Base-by-base conservation (phyloP, 92 coral and sea anemone species). In the Chrysogorgia sp. region DNA sequence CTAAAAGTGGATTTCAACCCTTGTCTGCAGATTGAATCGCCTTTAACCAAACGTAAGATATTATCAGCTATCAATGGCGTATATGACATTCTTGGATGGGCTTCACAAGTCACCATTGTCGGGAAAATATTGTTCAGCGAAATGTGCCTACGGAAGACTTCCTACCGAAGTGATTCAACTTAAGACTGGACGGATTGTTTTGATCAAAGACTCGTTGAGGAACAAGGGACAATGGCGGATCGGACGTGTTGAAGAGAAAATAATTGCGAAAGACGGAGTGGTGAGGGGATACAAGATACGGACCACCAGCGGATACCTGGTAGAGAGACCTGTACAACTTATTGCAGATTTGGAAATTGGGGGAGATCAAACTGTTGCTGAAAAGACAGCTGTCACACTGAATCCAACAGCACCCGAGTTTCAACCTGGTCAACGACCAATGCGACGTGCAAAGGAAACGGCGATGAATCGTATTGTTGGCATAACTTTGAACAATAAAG, bases 41-140 rank as follows among this genome's bases (percentile, higher is more conserved):
- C 77, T 17, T 33, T 82, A 20, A 90, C 93, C n/a, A 90, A 86
- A 60, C 77, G 93, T 14, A 63, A 81, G 59, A 87, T 90, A 58
- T 45, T 89, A 28, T 71, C 93, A 17, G 40, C 81, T 10, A 77
- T 90, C 0, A 84, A 84, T 86, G 79, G 83, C 20, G 74, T 90
- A 28, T 90, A 65, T 41, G 90, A 86, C 33, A 26, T 86, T 4
- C 88, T 86, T 0, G 93, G 90, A 8, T 80, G 64, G 63, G 80
- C 45, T 10, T 32, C 93, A 34, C 90, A 90, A 6, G 60, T 59
- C 19, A 29, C 49, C 29, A 76, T 58, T n/a, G 1, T 50, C 37
- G 6, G 68, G 19, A 74, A 1, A 37, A 37, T 37, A 5, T n/a
- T n/a, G n/a, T n/a, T n/a, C n/a, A n/a, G n/a, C n/a, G n/a, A n/a